A percentile compares a stretch with the other conserved stretches of the same genome.
Conservation (phyloP, 2,888 invertebrate genomes). For the Agonopterix subpropinquella region DNA sequence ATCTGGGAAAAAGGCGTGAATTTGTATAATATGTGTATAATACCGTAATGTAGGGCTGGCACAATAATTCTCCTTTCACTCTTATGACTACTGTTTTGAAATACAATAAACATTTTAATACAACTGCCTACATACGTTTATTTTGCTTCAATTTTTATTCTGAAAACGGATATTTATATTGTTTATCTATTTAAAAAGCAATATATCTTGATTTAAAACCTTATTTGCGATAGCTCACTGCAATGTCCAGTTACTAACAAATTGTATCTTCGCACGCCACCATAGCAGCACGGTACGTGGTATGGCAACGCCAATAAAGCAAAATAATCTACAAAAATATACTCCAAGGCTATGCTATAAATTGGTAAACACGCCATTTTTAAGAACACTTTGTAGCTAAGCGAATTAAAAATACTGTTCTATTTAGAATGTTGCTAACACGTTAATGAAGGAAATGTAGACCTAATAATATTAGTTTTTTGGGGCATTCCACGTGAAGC, state of each 20-base stretch:
- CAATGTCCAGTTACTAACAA: conserved; percentile 46
- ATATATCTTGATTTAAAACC: conserved; percentile 45
- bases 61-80: too few species aligned
- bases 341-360: conserved; percentile 8
- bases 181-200: conserved; percentile 27
- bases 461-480: too few species aligned
- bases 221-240: conserved; percentile 34
- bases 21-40: too few species aligned
- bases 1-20: too few species aligned
- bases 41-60: too few species aligned
- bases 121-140: too few species aligned
- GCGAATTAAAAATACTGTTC: not conserved
- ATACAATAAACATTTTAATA: too few species aligned
- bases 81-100: too few species aligned
- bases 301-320: conserved; percentile 36
- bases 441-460: not conserved
- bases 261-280: conserved; percentile 53
- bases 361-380: not conserved
- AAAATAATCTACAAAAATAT: conserved; percentile 27
- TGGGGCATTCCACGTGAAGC: too few species aligned
- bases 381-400: not conserved
- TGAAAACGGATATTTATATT: not conserved
- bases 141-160: too few species aligned
- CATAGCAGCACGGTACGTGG: conserved; percentile 30
- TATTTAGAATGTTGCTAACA: not conserved